Conservation (phyloP, 1,140 invertebrate genomes). For the Spodoptera litura region DNA sequence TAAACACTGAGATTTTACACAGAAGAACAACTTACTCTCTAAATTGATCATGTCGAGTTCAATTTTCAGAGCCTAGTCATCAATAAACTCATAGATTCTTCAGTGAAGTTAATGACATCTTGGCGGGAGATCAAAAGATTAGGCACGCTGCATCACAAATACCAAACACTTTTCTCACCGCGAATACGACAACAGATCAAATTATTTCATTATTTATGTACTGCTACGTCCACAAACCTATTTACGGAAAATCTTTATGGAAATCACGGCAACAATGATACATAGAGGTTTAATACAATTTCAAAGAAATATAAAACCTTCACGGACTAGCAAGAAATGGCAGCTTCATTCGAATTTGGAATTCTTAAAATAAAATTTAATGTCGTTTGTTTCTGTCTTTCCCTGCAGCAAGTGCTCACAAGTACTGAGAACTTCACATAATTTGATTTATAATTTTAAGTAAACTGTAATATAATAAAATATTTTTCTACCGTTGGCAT, state of each 20-base stretch:
- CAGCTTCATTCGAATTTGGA: slow-evolving; percentile 60
- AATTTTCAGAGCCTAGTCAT: slow-evolving; percentile 37
- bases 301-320: slow-evolving; percentile 1
- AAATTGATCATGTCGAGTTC: slow-evolving; percentile 31
- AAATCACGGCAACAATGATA: not conserved
- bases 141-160: slow-evolving; percentile 37
- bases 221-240: not conserved
- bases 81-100: slow-evolving; percentile 43
- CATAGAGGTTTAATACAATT: slow-evolving; percentile 27
- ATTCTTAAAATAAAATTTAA: slow-evolving; percentile 72
- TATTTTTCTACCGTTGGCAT: slow-evolving; percentile 44
- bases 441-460: slow-evolving; percentile 43
- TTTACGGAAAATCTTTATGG: not conserved
- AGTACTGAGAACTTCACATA: slow-evolving; percentile 55
- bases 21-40: not conserved
- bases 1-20: not conserved
- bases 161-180: slow-evolving; percentile 14
- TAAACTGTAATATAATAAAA: slow-evolving; percentile 34
- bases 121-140: slow-evolving; percentile 48
- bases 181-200: not conserved
- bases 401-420: slow-evolving; percentile 75
- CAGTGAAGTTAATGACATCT: slow-evolving; percentile 44
- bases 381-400: slow-evolving; percentile 70
- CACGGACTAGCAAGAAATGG: slow-evolving; percentile 50
- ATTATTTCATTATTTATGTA: not conserved